A percentile compares a stretch with the other conserved stretches of the same genome.
Evolutionary conservation across 2,888 invertebrate species (phyloP).

Genomic region (Oxystoma pomonae): DNA sequence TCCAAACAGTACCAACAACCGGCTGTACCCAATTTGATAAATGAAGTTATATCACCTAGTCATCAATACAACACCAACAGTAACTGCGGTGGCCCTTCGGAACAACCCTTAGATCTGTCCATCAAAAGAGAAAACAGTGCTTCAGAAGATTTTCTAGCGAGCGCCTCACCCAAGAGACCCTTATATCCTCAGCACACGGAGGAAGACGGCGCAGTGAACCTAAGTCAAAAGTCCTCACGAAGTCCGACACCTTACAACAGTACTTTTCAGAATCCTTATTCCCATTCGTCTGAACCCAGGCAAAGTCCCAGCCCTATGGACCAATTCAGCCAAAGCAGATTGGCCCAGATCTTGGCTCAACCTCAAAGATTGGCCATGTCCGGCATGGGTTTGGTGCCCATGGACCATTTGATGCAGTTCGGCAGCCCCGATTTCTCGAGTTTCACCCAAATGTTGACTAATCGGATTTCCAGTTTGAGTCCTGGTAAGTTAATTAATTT

Average conservation of each 20-base stretch:
- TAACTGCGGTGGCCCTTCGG: conserved; percentile 49
- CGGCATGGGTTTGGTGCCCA: conserved; percentile 56
- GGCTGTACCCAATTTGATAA: neutral
- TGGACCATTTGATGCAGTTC: conserved; percentile 62
- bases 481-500: conserved; percentile 49
- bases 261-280: conserved; percentile 55
- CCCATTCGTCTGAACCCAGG: conserved; percentile 52
- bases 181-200: conserved; percentile 61
- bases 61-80: conserved; percentile 17
- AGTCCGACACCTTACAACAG: conserved; percentile 51
- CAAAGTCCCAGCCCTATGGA: conserved; percentile 42
- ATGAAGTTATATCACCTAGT: neutral
- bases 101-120: conserved; percentile 89
- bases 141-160: conserved; percentile 54
- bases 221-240: conserved; percentile 67
- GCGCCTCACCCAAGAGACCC: conserved; percentile 60
- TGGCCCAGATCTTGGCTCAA: conserved; percentile 50
- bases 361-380: conserved; percentile 43
- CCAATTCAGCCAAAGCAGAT: conserved; percentile 48
- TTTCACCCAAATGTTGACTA: conserved; percentile 55
- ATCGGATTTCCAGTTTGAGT: conserved; percentile 56
- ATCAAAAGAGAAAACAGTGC: conserved; percentile 66
- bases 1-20: neutral
- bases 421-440: conserved; percentile 55
- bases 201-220: conserved; percentile 70